Percentiles rank a stretch among this genome's conserved stretches.
Conservation (phyloP, 2,113 vertebrate species). For the Muntiacus muntjak region DNA sequence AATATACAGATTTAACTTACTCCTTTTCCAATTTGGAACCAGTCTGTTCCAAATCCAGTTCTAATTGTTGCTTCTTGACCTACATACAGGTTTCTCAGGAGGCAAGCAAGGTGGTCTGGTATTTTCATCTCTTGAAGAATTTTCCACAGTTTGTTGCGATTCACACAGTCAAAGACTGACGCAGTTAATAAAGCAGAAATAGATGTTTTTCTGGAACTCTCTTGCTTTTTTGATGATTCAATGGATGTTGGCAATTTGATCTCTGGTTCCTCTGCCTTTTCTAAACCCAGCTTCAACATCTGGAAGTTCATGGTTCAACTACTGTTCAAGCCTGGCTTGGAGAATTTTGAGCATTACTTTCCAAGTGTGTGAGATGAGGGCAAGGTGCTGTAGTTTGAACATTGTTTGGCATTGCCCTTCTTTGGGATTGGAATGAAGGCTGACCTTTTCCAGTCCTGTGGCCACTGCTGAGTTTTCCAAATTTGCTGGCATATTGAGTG, state of each 20-base stretch:
- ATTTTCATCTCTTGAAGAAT: too few species aligned
- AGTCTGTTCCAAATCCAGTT: neutral
- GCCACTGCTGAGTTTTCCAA: neutral
- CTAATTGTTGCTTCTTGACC: neutral
- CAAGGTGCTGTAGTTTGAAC: neutral
- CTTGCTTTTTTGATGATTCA: too few species aligned
- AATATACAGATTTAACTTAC: neutral
- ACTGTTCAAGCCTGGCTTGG: neutral
- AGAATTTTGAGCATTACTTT: neutral
- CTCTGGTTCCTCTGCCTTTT: neutral
- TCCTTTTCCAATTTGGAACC: neutral
- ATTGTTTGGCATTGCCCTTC: neutral
- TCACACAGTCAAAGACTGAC: too few species aligned
- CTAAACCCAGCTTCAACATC: neutral
- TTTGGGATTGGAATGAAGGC: neutral
- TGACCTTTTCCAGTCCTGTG: neutral
- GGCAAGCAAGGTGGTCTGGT: neutral
- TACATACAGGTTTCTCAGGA: neutral
- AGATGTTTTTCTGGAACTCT: too few species aligned
- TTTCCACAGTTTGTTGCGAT: too few species aligned
- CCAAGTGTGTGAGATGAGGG: neutral
- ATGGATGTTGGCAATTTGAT: too few species aligned
- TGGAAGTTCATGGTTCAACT: fast-evolving
- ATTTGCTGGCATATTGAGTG: too few species aligned
- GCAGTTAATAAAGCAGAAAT: too few species aligned